These are phyloP conservation scores for Gymnoscopelus microlampas DNA, from an alignment of 2,797 vertebrate species.

Conservation along the genomic window DNA sequence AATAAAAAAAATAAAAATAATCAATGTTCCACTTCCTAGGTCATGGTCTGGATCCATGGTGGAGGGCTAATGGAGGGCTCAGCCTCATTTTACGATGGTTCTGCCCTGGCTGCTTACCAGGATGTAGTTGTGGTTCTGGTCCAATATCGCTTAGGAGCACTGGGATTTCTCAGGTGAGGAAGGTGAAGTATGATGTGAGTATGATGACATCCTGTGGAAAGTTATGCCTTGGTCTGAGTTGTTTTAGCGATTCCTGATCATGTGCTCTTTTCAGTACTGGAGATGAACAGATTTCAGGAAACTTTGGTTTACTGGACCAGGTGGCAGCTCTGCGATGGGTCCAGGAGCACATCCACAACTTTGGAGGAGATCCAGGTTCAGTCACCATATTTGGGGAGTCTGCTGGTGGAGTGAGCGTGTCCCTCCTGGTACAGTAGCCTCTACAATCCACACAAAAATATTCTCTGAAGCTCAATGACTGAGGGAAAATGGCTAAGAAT, in stretches of 20 bases:
- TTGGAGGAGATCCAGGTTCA: conserved; percentile 60
- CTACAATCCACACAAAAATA: no score
- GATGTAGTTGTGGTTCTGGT: conserved; percentile 71
- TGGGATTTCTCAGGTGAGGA: conserved; percentile 69
- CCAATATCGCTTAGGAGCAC: conserved; percentile 76
- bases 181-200: conserved; percentile 17
- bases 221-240: background rate
- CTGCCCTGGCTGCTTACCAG: conserved; percentile 65
- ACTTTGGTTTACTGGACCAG: conserved; percentile 59
- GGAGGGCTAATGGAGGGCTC: conserved; percentile 56
- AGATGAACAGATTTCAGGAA: conserved; percentile 49
- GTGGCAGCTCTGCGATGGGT: conserved; percentile 61
- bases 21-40: background rate
- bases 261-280: background rate
- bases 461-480: background rate
- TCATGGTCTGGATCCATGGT: no score
- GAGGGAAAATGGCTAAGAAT: background rate
- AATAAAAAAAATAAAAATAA: no score
- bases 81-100: conserved; percentile 62
- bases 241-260: background rate
- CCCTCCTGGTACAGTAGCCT: no score
- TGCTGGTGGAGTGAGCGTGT: no score
- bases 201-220: background rate
- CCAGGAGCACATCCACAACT: conserved; percentile 62
- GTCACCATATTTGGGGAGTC: conserved; percentile 62